A percentile compares a stretch with the other conserved stretches of the same genome.
Conservation (phyloP, 2,113 vertebrate genomes). For the Colaptes auratus region DNA sequence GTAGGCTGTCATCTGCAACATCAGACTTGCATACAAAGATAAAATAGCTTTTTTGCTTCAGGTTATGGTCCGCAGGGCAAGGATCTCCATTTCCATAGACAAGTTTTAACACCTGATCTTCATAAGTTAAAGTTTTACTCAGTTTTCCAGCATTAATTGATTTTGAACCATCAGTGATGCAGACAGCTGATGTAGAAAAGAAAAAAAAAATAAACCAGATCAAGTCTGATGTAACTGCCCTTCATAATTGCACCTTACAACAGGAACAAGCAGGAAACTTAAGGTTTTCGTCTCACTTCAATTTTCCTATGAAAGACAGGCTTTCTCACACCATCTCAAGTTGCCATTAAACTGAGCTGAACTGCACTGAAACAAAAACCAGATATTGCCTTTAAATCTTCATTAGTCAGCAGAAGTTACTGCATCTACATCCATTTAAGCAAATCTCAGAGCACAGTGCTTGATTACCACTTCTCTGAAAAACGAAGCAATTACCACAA, state of each 20-base stretch:
- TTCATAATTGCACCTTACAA: neutral
- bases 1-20: constrained; percentile 62
- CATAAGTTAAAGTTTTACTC: constrained; percentile 83
- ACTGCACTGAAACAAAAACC: neutral
- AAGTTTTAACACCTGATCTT: constrained; percentile 89
- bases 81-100: constrained; percentile 83
- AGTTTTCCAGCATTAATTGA: constrained; percentile 82
- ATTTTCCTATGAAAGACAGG: neutral
- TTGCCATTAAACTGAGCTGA: neutral
- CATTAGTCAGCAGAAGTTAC: neutral
- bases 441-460: neutral
- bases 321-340: neutral
- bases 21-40: constrained; percentile 89
- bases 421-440: neutral
- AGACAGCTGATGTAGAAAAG: constrained; percentile 78
- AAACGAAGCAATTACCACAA: neutral
- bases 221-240: neutral
- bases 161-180: constrained; percentile 73
- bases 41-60: constrained; percentile 88
- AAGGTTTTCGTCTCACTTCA: neutral
- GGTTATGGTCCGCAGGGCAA: constrained; percentile 76
- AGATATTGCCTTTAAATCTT: neutral
- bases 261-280: neutral
- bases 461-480: neutral
- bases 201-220: neutral